Percentiles rank a stretch among this genome's conserved stretches.
These are phyloP conservation scores for Sebastes minor DNA, from an alignment of 2,797 vertebrate species.

Conservation along the genomic window DNA sequence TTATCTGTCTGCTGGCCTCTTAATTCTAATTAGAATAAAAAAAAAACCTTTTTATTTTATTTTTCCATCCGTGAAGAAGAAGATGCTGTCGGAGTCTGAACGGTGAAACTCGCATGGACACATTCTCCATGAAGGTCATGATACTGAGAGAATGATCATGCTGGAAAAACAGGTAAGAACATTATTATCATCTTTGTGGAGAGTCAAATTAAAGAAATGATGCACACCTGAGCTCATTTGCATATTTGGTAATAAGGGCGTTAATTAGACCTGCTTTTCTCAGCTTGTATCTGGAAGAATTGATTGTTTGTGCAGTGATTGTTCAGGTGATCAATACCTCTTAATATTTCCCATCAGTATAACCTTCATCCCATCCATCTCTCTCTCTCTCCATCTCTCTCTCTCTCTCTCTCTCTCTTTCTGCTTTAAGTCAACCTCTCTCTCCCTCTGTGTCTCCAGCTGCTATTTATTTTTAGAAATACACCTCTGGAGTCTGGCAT, in stretches of 20 bases:
- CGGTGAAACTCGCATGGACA: conserved; percentile 54
- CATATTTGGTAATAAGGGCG: conserved; percentile 17
- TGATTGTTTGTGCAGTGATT: background rate
- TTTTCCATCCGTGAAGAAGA: conserved; percentile 23
- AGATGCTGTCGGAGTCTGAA: conserved; percentile 58
- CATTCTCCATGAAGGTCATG: conserved; percentile 77
- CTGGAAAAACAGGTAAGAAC: conserved; percentile 81
- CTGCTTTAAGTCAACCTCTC: background rate
- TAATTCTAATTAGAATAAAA: conserved; percentile 24
- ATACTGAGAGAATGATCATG: conserved; percentile 82
- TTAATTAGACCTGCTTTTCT: background rate
- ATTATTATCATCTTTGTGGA: background rate
- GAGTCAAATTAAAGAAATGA: background rate
- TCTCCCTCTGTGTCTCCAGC: background rate
- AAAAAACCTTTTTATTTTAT: background rate
- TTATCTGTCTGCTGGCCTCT: conserved; percentile 8
- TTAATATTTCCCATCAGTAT: background rate
- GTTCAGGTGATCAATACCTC: conserved; percentile 10
- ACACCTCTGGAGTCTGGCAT: background rate
- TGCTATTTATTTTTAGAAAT: background rate
- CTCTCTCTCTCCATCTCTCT: background rate
- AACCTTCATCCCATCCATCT: background rate
- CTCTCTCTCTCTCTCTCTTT: background rate
- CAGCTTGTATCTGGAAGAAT: background rate
- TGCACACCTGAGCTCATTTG: conserved; percentile 55